Evolutionary conservation across 2,113 vertebrate genomes (phyloP).

Genomic region (Alaudala cheleensis): DNA sequence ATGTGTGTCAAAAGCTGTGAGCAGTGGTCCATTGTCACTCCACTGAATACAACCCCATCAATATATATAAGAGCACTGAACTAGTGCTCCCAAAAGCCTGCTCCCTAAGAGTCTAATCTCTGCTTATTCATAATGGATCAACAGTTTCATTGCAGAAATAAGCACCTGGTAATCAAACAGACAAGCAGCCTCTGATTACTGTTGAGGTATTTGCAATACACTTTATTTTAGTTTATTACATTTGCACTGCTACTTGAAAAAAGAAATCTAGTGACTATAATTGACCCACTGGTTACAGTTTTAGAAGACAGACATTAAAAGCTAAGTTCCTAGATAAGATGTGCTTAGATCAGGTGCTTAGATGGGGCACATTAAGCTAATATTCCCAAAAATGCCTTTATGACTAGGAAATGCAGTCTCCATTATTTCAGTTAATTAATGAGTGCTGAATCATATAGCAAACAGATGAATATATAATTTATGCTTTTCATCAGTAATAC

Average conservation of each 20-base stretch:
- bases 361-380: neutral
- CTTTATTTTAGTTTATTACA: neutral
- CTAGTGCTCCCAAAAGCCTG: neutral
- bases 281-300: neutral
- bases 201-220: accelerated
- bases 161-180: neutral
- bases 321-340: neutral
- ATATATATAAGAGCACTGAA: neutral
- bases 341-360: neutral
- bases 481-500: neutral
- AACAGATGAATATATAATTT: neutral
- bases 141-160: neutral
- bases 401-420: neutral
- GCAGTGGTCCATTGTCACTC: neutral
- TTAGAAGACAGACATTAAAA: neutral
- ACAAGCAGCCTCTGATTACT: neutral
- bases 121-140: neutral
- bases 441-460: neutral
- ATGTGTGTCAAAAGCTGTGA: neutral
- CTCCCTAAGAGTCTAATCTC: neutral
- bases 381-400: neutral
- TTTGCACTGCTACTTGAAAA: neutral
- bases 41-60: neutral
- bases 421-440: neutral
- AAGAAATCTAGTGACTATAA: neutral